Base-by-base conservation (phyloP, 2,113 vertebrate genomes). In the Chlorocebus sabaeus region DNA sequence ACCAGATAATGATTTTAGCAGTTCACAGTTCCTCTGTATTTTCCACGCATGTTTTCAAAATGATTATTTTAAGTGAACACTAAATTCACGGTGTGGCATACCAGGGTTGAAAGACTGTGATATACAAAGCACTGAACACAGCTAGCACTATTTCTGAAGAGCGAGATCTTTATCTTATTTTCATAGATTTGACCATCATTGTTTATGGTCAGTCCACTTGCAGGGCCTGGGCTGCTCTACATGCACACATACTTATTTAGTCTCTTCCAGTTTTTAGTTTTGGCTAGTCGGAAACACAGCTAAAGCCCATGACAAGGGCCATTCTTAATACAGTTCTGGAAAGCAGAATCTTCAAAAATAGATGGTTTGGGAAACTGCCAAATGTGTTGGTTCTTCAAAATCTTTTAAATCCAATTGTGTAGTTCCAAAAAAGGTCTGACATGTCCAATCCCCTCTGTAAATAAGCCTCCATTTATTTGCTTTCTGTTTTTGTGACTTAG, bases 311-410 rank as follows among this genome's bases (percentile, higher is more conserved):
- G 81, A 94, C 73, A 85, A 92, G 83, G 92, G 70, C 61, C 38
- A 59, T 81, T 87, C 73, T 87, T 86, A 59, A 55, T 5, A 61
- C 13, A 64, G 76, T 89, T 96, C 90, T 95, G 59, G 64, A 97
- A 93, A 92, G 64, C 87, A 95, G 70, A 84, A 67, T 93, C 80
- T 93, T 96, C 82, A 96, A 86, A 96, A 93, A 94, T 64, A 90
- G 84, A 94, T 52, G 75, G 30, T 93, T 84, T 84, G 92, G 72
- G 64, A 97, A 93, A 32, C 70, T 90, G 79, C 75, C 92, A 96
- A 94, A 83, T 57, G 35, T 75, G 27, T 18, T 95, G 73, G 72
- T 96, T 95, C 67, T 95, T 98, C 78, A 94, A 89, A 96, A 96
- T 73, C 25, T 90, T 85, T 91, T n/a, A 84, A 97, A 89, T 93